These are phyloP conservation scores for Tipula lateralis DNA, from an alignment of 2,888 invertebrate genomes.

Conservation along the genomic window DNA sequence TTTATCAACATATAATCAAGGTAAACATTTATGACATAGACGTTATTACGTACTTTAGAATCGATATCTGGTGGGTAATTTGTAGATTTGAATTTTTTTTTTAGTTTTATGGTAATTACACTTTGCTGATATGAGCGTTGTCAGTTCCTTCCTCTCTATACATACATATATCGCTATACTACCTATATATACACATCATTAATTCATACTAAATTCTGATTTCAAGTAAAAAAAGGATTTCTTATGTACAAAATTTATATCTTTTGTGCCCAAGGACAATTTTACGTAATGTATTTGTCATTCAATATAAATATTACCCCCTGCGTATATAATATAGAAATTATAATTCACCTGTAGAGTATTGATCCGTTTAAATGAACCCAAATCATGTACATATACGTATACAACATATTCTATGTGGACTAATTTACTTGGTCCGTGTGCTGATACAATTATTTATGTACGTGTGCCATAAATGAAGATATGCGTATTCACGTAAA, in stretches of 20 bases:
- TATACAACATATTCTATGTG: not conserved
- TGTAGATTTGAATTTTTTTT: not conserved
- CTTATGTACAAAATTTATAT: not conserved
- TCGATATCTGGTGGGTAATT: not conserved
- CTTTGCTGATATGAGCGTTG: not conserved
- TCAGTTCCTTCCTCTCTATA: not conserved
- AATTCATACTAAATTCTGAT: not conserved
- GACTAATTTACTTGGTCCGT: not conserved
- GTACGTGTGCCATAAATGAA: not conserved
- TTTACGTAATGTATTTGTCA: not conserved
- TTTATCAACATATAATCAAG: not conserved
- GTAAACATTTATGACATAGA: not conserved
- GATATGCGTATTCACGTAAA: not conserved
- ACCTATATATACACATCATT: not conserved
- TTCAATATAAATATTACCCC: not conserved
- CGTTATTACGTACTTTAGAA: not conserved
- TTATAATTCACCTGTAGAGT: not conserved
- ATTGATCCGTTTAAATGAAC: not conserved
- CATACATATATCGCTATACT: too few species aligned
- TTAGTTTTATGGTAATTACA: slow-evolving; percentile 9
- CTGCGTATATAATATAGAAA: not conserved
- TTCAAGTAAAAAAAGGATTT: not conserved
- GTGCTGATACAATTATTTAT: not conserved
- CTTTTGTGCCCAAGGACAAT: not conserved
- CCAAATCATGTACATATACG: not conserved